These are phyloP conservation scores for Dryococelus australis DNA, from an alignment of 2,888 invertebrate species.

Conservation along the genomic window DNA sequence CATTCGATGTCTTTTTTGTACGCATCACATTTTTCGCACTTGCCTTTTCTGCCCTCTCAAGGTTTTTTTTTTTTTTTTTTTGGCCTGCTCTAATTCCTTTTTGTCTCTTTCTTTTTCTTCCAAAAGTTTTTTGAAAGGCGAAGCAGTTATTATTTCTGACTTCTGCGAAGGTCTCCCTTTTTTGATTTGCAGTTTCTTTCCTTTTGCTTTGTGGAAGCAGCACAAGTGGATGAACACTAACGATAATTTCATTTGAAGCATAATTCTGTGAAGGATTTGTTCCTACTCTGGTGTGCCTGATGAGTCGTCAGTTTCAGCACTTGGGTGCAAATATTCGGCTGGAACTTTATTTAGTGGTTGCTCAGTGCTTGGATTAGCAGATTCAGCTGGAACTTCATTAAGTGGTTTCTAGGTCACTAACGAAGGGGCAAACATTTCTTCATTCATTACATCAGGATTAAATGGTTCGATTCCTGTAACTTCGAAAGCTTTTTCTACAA, in stretches of 20 bases:
- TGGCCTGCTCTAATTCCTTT: not conserved
- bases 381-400: too few relatives aligned
- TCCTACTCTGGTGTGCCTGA: too few relatives aligned
- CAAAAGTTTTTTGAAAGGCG: not conserved
- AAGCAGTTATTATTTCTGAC: too few relatives aligned
- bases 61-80: not conserved
- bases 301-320: too few relatives aligned
- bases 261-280: not conserved
- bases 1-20: not conserved
- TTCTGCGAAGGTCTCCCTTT: not conserved
- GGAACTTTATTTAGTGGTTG: too few relatives aligned
- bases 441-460: too few relatives aligned
- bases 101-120: not conserved
- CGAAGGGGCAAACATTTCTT: too few relatives aligned
- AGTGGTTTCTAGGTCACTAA: too few relatives aligned
- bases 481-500: not conserved
- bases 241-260: not conserved
- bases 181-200: not conserved
- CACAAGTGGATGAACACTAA: not conserved
- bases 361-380: too few relatives aligned
- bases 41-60: too few relatives aligned
- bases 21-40: not conserved
- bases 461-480: too few relatives aligned
- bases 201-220: not conserved
- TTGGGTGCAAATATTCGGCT: too few relatives aligned